Conservation (phyloP, 2,797 vertebrate species). For the Heliangelus exortis region DNA sequence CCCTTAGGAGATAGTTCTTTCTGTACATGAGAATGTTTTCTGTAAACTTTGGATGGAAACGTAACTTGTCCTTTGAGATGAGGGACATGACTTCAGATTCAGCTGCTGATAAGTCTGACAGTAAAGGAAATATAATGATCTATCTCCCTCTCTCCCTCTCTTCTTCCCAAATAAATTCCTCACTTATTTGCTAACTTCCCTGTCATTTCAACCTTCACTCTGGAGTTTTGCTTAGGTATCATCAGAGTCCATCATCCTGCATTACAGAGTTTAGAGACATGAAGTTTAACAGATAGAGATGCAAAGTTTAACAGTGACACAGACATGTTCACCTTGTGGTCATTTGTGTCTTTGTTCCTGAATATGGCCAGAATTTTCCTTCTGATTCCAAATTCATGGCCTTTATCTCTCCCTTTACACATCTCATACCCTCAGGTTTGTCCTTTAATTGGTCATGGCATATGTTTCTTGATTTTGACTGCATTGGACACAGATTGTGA, state of each 20-base stretch:
- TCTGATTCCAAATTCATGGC: not conserved
- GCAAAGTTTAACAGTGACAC: not conserved
- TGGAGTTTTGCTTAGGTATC: not conserved
- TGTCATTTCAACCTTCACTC: not conserved
- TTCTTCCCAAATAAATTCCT: not conserved
- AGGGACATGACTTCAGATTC: not conserved
- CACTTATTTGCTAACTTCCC: not conserved
- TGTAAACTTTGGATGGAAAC: constrained; percentile 17
- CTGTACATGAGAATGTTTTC: not conserved
- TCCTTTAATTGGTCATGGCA: not conserved
- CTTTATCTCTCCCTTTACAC: not conserved
- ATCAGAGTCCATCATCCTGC: not conserved
- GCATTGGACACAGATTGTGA: not conserved
- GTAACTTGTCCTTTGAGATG: not conserved
- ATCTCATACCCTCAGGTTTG: not conserved
- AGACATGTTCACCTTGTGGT: not conserved
- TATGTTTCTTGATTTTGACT: not conserved
- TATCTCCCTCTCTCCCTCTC: not conserved
- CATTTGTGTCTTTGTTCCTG: not conserved
- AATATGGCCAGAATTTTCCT: not conserved
- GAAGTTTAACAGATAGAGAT: not conserved
- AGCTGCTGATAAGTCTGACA: not conserved
- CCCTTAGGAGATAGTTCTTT: not conserved
- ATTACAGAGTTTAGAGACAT: not conserved
- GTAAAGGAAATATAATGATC: not conserved